phyloP scores from a whole-genome alignment of 2,888 invertebrate species.

The Eristalinus aeneus region DNA sequence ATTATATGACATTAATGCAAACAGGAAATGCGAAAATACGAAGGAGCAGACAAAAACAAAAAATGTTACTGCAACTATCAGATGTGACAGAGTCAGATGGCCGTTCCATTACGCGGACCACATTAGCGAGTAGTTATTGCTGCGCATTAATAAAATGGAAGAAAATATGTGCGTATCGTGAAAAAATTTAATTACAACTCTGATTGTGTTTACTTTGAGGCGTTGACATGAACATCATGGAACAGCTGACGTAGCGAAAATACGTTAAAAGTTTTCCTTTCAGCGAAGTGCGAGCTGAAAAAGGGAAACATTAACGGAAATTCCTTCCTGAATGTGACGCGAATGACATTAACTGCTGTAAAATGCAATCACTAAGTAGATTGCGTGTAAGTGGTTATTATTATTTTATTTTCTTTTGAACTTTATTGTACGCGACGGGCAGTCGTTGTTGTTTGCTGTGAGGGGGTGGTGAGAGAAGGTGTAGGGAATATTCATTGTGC shows the following conservation, averaged over 20 bases:
- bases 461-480: too few species aligned
- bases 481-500: neutral
- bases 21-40: neutral
- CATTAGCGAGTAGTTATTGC: slow-evolving; percentile 30
- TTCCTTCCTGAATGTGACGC: neutral
- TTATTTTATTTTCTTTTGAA: neutral
- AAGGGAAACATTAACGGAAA: neutral
- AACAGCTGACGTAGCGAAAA: slow-evolving; percentile 39
- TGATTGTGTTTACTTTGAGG: slow-evolving; percentile 58
- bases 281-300: neutral
- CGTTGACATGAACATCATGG: slow-evolving; percentile 44
- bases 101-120: slow-evolving; percentile 25
- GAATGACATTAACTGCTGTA: neutral
- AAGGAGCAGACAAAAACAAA: neutral
- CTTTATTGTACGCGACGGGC: neutral
- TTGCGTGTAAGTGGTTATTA: neutral
- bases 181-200: slow-evolving; percentile 35
- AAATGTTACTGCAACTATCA: slow-evolving; percentile 10
- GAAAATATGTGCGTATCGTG: neutral
- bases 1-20: neutral
- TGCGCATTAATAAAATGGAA: slow-evolving; percentile 16
- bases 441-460: neutral
- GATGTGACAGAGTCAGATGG: slow-evolving; percentile 40
- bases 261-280: neutral
- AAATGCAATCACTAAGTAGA: neutral